phyloP scores from a whole-genome alignment of 2,888 invertebrate species.

The Caenorhabditis sinica region DNA sequence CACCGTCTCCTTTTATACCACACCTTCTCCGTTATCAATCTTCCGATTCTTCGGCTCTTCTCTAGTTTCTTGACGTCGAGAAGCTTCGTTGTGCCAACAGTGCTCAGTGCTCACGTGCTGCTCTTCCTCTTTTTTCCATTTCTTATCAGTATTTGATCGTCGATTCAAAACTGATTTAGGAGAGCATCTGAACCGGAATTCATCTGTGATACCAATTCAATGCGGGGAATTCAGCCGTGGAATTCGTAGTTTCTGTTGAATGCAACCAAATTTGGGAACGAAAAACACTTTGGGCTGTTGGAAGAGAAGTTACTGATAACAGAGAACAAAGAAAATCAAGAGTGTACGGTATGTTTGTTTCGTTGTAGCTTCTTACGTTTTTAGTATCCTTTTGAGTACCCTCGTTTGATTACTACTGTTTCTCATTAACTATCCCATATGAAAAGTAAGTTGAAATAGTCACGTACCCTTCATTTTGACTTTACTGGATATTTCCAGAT shows the following conservation, averaged over 20 bases:
- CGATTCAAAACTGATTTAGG: slow-evolving; percentile 50
- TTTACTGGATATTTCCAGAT: slow-evolving; percentile 2
- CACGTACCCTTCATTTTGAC: slow-evolving; percentile 24
- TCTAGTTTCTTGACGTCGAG: slow-evolving; percentile 53
- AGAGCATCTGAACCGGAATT: slow-evolving; percentile 58
- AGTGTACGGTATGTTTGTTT: slow-evolving; percentile 17
- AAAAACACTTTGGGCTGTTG: slow-evolving; percentile 16
- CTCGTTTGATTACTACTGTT: not conserved
- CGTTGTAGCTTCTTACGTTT: not conserved
- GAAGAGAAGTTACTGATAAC: slow-evolving; percentile 14
- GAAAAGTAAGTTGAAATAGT: slow-evolving; percentile 28
- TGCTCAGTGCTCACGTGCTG: slow-evolving; percentile 59
- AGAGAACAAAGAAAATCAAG: not conserved
- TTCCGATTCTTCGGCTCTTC: slow-evolving; percentile 31
- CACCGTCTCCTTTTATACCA: slow-evolving; percentile 47
- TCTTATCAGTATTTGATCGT: slow-evolving; percentile 46
- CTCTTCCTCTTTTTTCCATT: not conserved
- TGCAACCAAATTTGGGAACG: slow-evolving; percentile 9
- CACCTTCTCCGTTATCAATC: slow-evolving; percentile 31
- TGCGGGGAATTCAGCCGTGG: slow-evolving; percentile 22
- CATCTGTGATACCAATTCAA: slow-evolving; percentile 43
- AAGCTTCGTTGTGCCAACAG: slow-evolving; percentile 43
- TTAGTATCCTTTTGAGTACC: not conserved
- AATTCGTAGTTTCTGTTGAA: slow-evolving; percentile 52
- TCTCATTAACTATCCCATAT: slow-evolving; percentile 26